Percentiles rank a stretch among this genome's conserved stretches.
Evolutionary conservation across 2,113 vertebrate genomes (phyloP).

Genomic region (Odontophorus gujanensis): DNA sequence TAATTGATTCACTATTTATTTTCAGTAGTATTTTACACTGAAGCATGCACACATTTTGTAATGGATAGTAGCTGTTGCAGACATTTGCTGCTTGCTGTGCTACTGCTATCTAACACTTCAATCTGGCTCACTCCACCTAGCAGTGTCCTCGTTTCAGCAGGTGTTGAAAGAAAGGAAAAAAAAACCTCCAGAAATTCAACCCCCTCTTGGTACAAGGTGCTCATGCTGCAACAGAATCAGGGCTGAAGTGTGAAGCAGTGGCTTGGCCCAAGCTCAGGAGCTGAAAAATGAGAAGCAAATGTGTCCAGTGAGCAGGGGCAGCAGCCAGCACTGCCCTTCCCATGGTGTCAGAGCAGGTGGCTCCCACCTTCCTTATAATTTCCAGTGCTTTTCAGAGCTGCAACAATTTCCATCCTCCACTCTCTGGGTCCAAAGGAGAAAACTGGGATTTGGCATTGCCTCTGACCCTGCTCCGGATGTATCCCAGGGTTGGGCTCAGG

Average conservation of each 20-base stretch:
- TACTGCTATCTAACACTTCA: not conserved
- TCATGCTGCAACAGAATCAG: not conserved
- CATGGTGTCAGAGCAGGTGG: not conserved
- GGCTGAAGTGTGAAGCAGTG: not conserved
- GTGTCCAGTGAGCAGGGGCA: not conserved
- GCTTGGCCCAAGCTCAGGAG: not conserved
- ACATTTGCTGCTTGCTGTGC: not conserved
- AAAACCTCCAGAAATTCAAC: accelerated
- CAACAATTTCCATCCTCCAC: not conserved
- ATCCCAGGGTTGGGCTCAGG: not conserved
- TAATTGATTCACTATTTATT: not conserved
- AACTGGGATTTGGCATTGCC: not conserved
- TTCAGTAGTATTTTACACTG: not conserved
- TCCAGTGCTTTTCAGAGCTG: not conserved
- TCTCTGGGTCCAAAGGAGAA: not conserved
- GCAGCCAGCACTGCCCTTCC: not conserved
- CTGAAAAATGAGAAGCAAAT: not conserved
- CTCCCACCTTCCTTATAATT: not conserved
- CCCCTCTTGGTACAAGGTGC: accelerated
- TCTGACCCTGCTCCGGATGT: not conserved
- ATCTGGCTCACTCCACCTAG: not conserved
- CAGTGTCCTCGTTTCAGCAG: not conserved
- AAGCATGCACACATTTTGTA: not conserved
- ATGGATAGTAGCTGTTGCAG: not conserved
- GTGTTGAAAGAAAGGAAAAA: accelerated